Evolutionary conservation across 2,888 invertebrate species (phyloP).

Genomic region (Perizoma flavofasciatum): DNA sequence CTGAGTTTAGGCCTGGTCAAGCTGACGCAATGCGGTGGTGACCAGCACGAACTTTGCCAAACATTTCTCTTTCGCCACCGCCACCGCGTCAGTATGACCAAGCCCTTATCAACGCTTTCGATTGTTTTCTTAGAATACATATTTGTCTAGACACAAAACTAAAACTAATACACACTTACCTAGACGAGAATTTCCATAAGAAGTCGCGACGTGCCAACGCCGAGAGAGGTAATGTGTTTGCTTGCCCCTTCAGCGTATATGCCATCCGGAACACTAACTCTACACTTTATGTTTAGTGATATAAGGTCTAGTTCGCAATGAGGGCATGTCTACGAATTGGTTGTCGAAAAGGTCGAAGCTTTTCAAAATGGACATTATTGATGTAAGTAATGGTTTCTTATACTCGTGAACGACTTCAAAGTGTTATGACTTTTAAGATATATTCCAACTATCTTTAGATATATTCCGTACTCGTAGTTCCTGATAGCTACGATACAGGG

Average conservation of each 20-base stretch:
- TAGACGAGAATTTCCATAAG: conserved; percentile 45
- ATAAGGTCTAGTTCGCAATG: conserved; percentile 21
- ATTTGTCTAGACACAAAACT: no score
- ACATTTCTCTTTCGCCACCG: no score
- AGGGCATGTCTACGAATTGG: conserved; percentile 53
- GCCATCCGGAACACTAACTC: background rate
- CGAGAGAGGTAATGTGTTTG: conserved; percentile 62
- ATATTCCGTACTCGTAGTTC: no score
- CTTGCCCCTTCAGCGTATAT: conserved; percentile 42
- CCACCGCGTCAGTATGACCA: no score
- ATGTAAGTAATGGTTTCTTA: conserved; percentile 48
- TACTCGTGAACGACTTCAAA: conserved; percentile 39
- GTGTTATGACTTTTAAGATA: conserved; percentile 21
- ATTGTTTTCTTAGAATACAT: no score
- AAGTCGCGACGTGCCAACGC: conserved; percentile 43
- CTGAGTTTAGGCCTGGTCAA: no score
- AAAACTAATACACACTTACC: conserved; percentile 7
- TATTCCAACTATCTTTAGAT: background rate
- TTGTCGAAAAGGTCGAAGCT: conserved; percentile 48
- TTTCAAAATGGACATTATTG: conserved; percentile 37
- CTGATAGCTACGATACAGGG: no score
- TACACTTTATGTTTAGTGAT: conserved; percentile 10
- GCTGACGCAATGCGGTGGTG: no score
- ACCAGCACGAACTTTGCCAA: no score
- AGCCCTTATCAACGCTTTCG: no score